A percentile compares a stretch with the other conserved stretches of the same genome.
These are phyloP conservation scores for Vanessa tameamea DNA, from an alignment of 1,140 invertebrate species.

Conservation along the genomic window DNA sequence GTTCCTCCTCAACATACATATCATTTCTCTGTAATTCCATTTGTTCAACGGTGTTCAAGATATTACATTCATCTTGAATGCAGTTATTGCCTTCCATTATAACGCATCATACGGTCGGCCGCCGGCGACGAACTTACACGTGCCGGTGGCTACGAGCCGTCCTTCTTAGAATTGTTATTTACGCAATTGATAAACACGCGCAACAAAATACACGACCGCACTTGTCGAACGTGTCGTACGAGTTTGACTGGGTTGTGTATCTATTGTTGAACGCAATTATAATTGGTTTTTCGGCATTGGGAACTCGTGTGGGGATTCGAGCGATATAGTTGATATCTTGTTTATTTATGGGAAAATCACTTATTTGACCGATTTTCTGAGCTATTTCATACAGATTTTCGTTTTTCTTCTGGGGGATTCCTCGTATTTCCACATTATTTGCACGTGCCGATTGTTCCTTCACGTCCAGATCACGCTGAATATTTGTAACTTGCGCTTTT, in stretches of 20 bases:
- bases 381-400: constrained; percentile 18
- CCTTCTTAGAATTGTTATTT: too few relatives aligned
- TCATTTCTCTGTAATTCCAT: constrained; percentile 4
- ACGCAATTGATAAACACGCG: too few relatives aligned
- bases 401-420: background rate
- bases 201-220: too few relatives aligned
- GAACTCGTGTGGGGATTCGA: too few relatives aligned
- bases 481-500: constrained; percentile 3
- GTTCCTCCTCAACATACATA: constrained; percentile 9
- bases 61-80: constrained; percentile 1
- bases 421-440: background rate
- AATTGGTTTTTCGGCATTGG: constrained; percentile 4
- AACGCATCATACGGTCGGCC: background rate
- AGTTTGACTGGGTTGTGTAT: too few relatives aligned
- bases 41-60: background rate
- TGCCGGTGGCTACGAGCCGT: too few relatives aligned
- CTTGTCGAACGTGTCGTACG: too few relatives aligned
- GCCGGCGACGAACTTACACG: too few relatives aligned
- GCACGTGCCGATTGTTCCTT: background rate
- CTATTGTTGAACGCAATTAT: background rate
- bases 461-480: background rate
- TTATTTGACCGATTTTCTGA: constrained; percentile 21
- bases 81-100: background rate
- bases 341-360: constrained; percentile 21
- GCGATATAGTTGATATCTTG: constrained; percentile 27